Percentiles rank a stretch among this genome's conserved stretches.
Evolutionary conservation across 1,140 invertebrate genomes (phyloP).

Genomic region (Lepidostoma basale): DNA sequence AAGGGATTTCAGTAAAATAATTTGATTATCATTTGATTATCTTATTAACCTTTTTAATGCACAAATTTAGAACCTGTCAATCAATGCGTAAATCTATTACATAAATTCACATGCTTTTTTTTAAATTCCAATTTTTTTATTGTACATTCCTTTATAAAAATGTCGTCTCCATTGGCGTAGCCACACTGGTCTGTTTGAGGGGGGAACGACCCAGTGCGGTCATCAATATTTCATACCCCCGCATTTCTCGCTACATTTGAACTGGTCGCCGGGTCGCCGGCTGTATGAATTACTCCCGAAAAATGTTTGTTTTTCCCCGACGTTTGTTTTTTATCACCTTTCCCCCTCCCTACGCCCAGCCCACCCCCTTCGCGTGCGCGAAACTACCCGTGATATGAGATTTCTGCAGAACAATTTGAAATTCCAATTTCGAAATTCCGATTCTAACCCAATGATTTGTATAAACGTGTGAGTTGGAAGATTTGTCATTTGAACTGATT

Average conservation of each 20-base stretch:
- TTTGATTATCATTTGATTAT: too few species aligned
- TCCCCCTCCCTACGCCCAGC: not conserved
- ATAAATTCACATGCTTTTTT: too few species aligned
- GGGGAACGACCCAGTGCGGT: slow-evolving; percentile 7
- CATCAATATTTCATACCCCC: slow-evolving; percentile 44
- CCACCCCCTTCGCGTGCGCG: not conserved
- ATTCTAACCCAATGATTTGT: too few species aligned
- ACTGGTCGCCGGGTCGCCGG: slow-evolving; percentile 37
- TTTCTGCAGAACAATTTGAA: not conserved
- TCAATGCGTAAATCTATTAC: too few species aligned
- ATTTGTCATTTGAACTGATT: too few species aligned
- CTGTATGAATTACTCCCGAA: slow-evolving; percentile 42
- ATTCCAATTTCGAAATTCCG: slow-evolving; percentile 7
- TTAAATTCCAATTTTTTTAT: too few species aligned
- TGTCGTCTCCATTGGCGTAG: slow-evolving; percentile 1
- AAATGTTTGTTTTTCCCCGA: slow-evolving; percentile 33
- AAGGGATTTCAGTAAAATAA: too few species aligned
- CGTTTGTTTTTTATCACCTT: slow-evolving; percentile 27
- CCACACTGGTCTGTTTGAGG: not conserved
- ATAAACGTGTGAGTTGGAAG: too few species aligned
- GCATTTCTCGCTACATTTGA: slow-evolving; percentile 44
- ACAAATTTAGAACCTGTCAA: too few species aligned
- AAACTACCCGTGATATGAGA: not conserved
- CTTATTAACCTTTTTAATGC: too few species aligned
- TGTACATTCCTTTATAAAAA: too few species aligned